These are phyloP conservation scores for Natrix natrix DNA, from an alignment of 2,797 vertebrate genomes.

Conservation along the genomic window DNA sequence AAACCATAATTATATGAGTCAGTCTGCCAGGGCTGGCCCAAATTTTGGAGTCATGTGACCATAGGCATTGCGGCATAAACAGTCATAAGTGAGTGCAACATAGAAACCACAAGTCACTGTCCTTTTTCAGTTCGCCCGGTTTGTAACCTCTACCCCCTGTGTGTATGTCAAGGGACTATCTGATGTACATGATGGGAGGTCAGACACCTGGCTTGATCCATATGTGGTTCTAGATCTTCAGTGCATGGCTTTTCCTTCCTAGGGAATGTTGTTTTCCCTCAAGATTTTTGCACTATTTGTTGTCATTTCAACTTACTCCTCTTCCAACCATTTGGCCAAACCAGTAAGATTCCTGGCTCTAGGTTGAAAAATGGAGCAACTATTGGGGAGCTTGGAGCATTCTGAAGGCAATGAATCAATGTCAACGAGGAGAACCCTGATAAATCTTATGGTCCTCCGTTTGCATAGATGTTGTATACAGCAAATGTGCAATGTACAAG, in stretches of 20 bases:
- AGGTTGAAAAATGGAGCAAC: not conserved
- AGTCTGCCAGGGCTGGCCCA: not conserved
- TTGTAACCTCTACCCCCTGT: not conserved
- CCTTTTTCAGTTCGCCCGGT: not conserved
- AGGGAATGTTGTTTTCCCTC: not conserved
- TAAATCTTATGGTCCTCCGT: not conserved
- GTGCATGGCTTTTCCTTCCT: not conserved
- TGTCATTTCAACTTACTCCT: not conserved
- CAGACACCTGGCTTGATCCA: not conserved
- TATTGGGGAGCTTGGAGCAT: not conserved
- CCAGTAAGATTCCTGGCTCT: not conserved
- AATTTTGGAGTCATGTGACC: not conserved
- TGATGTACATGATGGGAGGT: not conserved
- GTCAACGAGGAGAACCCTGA: not conserved
- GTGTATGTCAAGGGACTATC: not conserved
- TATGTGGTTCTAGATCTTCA: not conserved
- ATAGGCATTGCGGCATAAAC: not conserved
- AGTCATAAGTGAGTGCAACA: not conserved
- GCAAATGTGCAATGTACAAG: not conserved
- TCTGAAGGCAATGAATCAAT: not conserved
- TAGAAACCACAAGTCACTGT: not conserved
- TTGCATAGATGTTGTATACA: not conserved
- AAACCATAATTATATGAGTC: not conserved
- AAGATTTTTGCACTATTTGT: not conserved
- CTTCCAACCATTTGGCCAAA: not conserved